Conservation (phyloP, 1,140 invertebrate species). For the Pachypsylla venusta region DNA sequence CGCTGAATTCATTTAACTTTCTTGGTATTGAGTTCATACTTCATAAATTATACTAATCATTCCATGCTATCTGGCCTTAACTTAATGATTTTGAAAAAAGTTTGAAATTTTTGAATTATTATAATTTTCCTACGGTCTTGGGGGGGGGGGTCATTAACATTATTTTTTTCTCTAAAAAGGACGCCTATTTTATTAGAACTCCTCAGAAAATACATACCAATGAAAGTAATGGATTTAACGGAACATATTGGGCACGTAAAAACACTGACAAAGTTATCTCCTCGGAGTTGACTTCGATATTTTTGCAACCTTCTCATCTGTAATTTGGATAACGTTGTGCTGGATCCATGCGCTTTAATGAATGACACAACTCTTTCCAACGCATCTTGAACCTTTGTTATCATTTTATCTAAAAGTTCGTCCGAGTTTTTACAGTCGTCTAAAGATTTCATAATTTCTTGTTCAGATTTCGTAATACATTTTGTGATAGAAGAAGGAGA, state of each 20-base stretch:
- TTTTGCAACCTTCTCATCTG: background rate
- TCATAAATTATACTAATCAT: no score
- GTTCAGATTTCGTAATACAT: background rate
- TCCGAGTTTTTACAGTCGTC: background rate
- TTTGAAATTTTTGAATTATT: no score
- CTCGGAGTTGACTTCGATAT: background rate
- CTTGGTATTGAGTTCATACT: no score
- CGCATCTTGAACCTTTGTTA: background rate
- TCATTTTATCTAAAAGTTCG: background rate
- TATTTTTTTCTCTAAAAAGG: no score
- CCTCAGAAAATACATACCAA: no score
- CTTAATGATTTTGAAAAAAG: no score
- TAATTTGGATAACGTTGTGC: background rate
- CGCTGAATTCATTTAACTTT: no score
- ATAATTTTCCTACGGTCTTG: no score
- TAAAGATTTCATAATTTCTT: slow-evolving; percentile 1
- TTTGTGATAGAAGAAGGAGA: no score
- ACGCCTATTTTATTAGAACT: no score
- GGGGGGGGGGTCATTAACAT: no score
- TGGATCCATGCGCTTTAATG: background rate
- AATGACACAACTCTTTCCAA: background rate
- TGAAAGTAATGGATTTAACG: background rate
- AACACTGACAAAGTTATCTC: background rate
- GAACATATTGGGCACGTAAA: slow-evolving; percentile 1
- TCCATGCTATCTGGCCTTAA: no score